phyloP scores from a whole-genome alignment of 2,113 vertebrate species.

The Phalacrocorax brasilianus region DNA sequence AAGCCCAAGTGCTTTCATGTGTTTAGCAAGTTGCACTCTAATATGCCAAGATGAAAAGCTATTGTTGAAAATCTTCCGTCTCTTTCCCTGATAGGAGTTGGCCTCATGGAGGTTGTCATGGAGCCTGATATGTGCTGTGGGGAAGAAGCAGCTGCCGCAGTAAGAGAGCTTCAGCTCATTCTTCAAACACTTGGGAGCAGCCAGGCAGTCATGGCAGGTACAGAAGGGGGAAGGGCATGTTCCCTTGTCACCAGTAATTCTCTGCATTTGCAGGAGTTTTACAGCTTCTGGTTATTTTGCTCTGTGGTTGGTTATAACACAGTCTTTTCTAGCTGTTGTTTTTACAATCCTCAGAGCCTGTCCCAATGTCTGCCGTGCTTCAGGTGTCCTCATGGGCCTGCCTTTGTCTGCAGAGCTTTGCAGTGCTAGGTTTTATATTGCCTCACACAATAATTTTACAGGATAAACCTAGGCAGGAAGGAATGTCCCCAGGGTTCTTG shows the following conservation, averaged over 20 bases:
- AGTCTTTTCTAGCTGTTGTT: background rate
- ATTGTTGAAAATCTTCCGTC: background rate
- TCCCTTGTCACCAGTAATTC: background rate
- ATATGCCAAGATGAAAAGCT: conserved; percentile 27
- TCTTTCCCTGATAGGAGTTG: conserved; percentile 80
- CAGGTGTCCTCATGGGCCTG: background rate
- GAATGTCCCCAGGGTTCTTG: background rate
- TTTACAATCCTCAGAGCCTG: background rate
- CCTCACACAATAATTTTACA: background rate
- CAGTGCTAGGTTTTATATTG: background rate
- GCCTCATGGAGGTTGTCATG: conserved; percentile 98
- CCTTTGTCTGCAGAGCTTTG: background rate
- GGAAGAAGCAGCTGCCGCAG: conserved; percentile 90
- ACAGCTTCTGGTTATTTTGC: conserved; percentile 19
- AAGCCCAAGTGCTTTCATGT: background rate
- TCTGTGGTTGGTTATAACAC: background rate
- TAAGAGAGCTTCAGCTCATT: conserved; percentile 95
- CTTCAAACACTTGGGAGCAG: conserved; percentile 93
- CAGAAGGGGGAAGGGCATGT: background rate
- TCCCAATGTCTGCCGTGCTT: background rate
- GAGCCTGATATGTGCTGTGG: conserved; percentile 96
- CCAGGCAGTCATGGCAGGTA: conserved; percentile 96
- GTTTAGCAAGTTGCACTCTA: background rate
- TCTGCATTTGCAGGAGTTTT: background rate
- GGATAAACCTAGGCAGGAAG: background rate